A percentile compares a stretch with the other conserved stretches of the same genome.
Evolutionary conservation across 2,797 vertebrate species (phyloP).

Genomic region (Pseudocheirus occidentalis): DNA sequence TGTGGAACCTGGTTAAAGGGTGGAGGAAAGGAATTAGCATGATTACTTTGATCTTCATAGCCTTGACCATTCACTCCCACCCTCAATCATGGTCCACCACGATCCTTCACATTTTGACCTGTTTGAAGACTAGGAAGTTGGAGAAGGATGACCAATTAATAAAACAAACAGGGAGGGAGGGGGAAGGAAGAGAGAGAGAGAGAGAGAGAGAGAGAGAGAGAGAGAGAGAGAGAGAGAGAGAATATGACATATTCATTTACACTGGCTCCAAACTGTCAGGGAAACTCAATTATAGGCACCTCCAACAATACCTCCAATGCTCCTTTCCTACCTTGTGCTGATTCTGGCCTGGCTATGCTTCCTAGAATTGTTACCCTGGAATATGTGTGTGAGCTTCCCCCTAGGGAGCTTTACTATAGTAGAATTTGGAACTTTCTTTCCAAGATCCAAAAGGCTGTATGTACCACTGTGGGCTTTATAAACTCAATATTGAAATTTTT

Average conservation of each 20-base stretch:
- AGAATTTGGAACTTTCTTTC: background rate
- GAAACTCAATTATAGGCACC: background rate
- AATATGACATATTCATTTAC: background rate
- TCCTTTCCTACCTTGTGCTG: background rate
- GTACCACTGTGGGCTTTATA: background rate
- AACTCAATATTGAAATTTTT: background rate
- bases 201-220: too few relatives aligned
- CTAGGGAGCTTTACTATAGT: background rate
- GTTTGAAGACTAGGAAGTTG: background rate
- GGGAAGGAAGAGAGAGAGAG: too few relatives aligned
- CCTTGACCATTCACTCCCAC: background rate
- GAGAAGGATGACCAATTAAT: background rate
- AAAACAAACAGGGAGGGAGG: background rate
- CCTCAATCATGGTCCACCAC: background rate
- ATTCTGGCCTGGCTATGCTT: background rate
- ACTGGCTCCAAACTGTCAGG: background rate
- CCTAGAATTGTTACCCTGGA: background rate
- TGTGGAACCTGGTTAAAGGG: background rate
- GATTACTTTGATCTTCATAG: background rate
- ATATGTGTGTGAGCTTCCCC: background rate
- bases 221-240: background rate
- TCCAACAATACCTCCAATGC: background rate
- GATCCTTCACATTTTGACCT: background rate
- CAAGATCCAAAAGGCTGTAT: background rate
- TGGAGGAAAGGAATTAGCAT: background rate